A percentile compares a stretch with the other conserved stretches of the same genome.
phyloP scores from a whole-genome alignment of 2,113 vertebrate genomes.

The Xiphorhynchus elegans region DNA sequence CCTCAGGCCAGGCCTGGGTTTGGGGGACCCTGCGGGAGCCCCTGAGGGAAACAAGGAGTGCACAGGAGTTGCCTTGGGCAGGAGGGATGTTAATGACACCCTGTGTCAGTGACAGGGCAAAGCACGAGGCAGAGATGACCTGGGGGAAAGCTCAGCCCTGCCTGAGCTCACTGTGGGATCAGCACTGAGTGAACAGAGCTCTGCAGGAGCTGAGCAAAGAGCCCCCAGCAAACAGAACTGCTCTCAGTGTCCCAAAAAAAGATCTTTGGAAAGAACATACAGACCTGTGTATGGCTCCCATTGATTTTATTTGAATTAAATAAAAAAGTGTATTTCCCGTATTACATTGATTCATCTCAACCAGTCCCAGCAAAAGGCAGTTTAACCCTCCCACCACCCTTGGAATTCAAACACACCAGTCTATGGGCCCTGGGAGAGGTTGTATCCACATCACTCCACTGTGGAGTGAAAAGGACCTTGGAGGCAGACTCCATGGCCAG shows the following conservation, averaged over 20 bases:
- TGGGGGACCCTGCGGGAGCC: background rate
- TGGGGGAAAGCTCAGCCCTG: background rate
- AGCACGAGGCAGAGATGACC: background rate
- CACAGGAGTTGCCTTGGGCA: background rate
- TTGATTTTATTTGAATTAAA: constrained; percentile 73
- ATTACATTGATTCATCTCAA: constrained; percentile 48
- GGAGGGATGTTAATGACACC: background rate
- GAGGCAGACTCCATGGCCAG: background rate
- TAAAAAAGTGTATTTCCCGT: constrained; percentile 57
- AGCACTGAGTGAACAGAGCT: constrained; percentile 11
- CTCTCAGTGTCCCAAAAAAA: background rate
- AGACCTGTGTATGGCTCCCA: background rate
- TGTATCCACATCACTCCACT: background rate
- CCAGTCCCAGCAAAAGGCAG: constrained; percentile 57
- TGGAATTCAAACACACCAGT: constrained; percentile 25
- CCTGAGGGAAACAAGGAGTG: rapidly evolving
- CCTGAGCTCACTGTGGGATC: background rate
- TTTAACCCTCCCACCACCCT: constrained; percentile 26
- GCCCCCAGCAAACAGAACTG: background rate
- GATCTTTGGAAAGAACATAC: background rate
- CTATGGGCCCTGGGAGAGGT: constrained; percentile 35
- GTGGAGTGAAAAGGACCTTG: background rate
- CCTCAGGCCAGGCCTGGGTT: background rate
- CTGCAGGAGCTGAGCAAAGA: background rate
- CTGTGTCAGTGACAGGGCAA: background rate